Conservation (phyloP, 1,140 invertebrate genomes). For the Littorina saxatilis region DNA sequence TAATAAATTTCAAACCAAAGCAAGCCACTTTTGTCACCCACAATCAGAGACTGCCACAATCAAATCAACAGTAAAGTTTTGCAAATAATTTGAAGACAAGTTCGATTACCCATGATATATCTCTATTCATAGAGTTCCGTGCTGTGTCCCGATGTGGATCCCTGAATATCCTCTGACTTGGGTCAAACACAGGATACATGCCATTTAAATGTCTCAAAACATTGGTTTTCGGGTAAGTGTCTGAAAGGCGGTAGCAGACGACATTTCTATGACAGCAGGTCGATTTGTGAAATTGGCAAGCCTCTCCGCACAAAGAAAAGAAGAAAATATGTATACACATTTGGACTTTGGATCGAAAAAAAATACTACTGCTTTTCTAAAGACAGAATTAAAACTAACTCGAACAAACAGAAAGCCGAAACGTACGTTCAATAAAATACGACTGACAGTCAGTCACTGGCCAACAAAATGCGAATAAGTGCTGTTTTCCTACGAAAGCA, state of each 20-base stretch:
- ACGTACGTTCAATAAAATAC: too few species aligned
- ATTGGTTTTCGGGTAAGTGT: not conserved
- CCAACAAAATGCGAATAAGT: not conserved
- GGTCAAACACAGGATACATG: slow-evolving; percentile 29
- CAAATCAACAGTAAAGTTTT: too few species aligned
- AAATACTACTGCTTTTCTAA: too few species aligned
- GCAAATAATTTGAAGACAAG: too few species aligned
- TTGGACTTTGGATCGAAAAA: too few species aligned
- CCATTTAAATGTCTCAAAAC: not conserved
- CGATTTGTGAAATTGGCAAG: slow-evolving; percentile 10
- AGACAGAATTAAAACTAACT: too few species aligned
- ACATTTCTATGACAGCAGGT: slow-evolving; percentile 12
- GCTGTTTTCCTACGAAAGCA: not conserved
- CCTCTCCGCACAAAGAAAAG: slow-evolving; percentile 1
- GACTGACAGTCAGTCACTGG: too few species aligned
- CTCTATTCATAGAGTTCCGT: not conserved
- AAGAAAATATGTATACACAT: too few species aligned
- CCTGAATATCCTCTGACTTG: slow-evolving; percentile 21
- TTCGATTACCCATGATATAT: slow-evolving; percentile 15
- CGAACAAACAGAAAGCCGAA: too few species aligned
- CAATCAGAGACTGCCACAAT: too few species aligned
- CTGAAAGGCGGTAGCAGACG: not conserved
- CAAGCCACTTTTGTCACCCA: too few species aligned
- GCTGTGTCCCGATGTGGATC: slow-evolving; percentile 6
- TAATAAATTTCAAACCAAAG: too few species aligned